Percentiles rank a stretch among this genome's conserved stretches.
phyloP scores from a whole-genome alignment of 1,140 invertebrate genomes.

The Zaprionus ghesquierei region DNA sequence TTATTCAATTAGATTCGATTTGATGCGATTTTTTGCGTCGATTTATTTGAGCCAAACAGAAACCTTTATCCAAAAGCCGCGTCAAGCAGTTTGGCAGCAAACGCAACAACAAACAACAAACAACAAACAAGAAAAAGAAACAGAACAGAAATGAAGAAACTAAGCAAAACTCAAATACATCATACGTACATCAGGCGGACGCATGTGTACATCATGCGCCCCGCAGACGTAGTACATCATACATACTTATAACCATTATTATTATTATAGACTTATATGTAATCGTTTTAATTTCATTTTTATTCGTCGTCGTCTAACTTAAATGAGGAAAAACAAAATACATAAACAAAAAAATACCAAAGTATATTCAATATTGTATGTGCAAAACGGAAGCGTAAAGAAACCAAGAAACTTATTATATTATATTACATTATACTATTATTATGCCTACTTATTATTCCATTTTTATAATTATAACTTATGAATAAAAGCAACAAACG shows the following conservation, averaged over 20 bases:
- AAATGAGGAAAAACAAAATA: conserved; percentile 22
- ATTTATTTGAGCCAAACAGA: conserved; percentile 48
- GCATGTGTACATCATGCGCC: conserved; percentile 21
- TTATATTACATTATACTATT: conserved; percentile 77
- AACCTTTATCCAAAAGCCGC: conserved; percentile 29
- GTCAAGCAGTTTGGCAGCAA: background rate
- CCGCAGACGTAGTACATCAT: conserved; percentile 30
- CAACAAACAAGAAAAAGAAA: conserved; percentile 10
- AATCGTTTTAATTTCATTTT: conserved; percentile 52
- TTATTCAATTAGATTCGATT: conserved; percentile 63
- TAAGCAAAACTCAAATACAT: conserved; percentile 23
- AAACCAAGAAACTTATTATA: conserved; percentile 70
- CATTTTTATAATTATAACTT: conserved; percentile 81
- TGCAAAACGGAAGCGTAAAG: conserved; percentile 58
- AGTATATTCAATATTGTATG: conserved; percentile 72
- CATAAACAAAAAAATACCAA: conserved; percentile 45
- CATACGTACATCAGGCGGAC: conserved; percentile 8
- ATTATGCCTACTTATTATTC: conserved; percentile 80
- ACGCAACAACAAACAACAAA: background rate
- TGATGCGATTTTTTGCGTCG: conserved; percentile 37
- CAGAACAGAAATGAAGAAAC: conserved; percentile 33
- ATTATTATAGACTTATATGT: conserved; percentile 62
- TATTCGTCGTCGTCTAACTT: conserved; percentile 66
- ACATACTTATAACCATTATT: conserved; percentile 58
- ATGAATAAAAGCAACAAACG: conserved; percentile 55